Conservation (phyloP, 2,797 vertebrate genomes). For the Enteromius viviparus region DNA sequence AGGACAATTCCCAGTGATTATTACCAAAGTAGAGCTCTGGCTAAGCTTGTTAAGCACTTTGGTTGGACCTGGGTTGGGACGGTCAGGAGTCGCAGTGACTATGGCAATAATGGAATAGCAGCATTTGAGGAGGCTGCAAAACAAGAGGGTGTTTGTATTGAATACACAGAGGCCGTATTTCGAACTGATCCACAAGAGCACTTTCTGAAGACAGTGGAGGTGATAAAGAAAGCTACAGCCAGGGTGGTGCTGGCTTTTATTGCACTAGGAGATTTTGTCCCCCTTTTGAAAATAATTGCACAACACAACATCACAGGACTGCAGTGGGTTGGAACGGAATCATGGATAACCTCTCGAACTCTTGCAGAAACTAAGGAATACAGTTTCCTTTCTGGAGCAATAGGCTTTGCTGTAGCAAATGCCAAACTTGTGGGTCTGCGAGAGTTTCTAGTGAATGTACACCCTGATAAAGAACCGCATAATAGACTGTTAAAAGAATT, state of each 20-base stretch:
- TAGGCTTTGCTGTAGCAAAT: constrained; percentile 70
- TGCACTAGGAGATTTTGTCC: constrained; percentile 55
- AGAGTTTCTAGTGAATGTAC: constrained; percentile 65
- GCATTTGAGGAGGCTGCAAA: constrained; percentile 55
- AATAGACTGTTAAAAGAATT: constrained; percentile 45
- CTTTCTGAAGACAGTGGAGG: constrained; percentile 51
- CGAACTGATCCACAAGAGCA: constrained; percentile 52
- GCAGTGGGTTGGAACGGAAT: constrained; percentile 75
- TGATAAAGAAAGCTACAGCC: constrained; percentile 58
- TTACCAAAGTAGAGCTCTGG: constrained; percentile 75
- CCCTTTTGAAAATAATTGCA: constrained; percentile 65
- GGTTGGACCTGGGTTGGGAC: constrained; percentile 79
- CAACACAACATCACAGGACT: constrained; percentile 63
- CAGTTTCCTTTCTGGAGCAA: constrained; percentile 61
- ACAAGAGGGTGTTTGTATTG: constrained; percentile 58
- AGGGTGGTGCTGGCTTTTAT: constrained; percentile 60
- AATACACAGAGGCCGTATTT: constrained; percentile 56
- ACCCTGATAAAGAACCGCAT: constrained; percentile 54
- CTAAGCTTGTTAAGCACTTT: constrained; percentile 75
- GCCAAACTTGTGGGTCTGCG: constrained; percentile 69
- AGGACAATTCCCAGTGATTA: constrained; percentile 78
- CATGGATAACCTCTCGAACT: constrained; percentile 73
- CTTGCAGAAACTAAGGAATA: constrained; percentile 54
- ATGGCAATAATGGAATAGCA: constrained; percentile 61
- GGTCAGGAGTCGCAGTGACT: constrained; percentile 70